Evolutionary conservation across 2,113 vertebrate genomes (phyloP).

Genomic region (Capreolus pygargus): DNA sequence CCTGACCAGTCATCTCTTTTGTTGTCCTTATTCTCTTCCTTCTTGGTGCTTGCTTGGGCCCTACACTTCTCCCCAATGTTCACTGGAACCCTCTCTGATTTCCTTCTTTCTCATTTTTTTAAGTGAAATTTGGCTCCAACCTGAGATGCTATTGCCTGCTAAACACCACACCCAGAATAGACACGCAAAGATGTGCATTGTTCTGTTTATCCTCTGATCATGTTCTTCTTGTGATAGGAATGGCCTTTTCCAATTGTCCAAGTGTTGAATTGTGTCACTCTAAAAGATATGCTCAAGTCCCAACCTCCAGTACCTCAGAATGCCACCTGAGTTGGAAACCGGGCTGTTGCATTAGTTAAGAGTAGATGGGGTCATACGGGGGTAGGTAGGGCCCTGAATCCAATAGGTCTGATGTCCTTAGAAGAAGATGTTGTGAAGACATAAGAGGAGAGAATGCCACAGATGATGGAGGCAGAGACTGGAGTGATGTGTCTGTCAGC

Average conservation of each 20-base stretch:
- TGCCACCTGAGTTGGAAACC: background rate
- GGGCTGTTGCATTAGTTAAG: background rate
- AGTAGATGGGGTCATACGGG: background rate
- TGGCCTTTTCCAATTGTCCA: background rate
- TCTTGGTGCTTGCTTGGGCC: background rate
- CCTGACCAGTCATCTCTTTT: background rate
- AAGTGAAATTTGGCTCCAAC: background rate
- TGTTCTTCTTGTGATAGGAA: background rate
- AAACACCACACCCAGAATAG: background rate
- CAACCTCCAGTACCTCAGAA: background rate
- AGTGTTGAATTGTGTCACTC: background rate
- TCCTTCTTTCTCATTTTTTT: background rate
- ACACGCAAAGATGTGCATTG: background rate
- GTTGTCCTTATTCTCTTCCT: background rate
- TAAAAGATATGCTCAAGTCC: background rate
- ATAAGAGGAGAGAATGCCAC: background rate
- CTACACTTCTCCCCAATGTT: background rate
- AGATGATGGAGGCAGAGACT: background rate
- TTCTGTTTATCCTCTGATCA: background rate
- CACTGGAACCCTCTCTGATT: background rate
- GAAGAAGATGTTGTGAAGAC: background rate
- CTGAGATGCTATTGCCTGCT: background rate
- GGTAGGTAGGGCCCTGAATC: background rate
- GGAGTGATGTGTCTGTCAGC: background rate
- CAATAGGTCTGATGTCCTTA: background rate